phyloP scores from a whole-genome alignment of 2,113 vertebrate genomes.

The Acinonyx jubatus region DNA sequence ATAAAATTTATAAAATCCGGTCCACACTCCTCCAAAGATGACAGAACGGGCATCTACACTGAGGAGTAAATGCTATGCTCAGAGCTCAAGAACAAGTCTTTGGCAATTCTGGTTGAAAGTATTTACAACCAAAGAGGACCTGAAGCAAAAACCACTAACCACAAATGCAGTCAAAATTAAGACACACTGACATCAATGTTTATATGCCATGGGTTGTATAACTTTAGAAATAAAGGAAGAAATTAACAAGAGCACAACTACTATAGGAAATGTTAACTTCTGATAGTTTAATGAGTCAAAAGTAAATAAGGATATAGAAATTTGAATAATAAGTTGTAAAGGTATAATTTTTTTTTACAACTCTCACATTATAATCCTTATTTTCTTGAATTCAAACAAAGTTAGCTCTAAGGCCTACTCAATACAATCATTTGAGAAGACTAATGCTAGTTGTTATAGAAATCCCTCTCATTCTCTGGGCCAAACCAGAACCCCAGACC shows the following conservation, averaged over 20 bases:
- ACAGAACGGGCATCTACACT: background rate
- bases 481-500: background rate
- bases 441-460: background rate
- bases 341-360: background rate
- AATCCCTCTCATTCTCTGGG: background rate
- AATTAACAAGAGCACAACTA: background rate
- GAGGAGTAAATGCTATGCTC: background rate
- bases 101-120: background rate
- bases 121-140: background rate
- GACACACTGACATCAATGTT: background rate
- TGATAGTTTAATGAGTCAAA: background rate
- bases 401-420: background rate
- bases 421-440: background rate
- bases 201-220: background rate
- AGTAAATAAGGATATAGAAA: background rate
- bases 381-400: conserved; percentile 17
- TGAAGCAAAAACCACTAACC: background rate
- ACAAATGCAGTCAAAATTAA: background rate
- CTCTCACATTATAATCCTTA: background rate
- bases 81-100: background rate
- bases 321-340: background rate
- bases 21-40: background rate
- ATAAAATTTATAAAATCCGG: background rate
- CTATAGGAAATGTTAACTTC: background rate
- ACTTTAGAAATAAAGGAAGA: background rate